Conservation (phyloP, 2,113 vertebrate species). For the Zosterops japonicus region DNA sequence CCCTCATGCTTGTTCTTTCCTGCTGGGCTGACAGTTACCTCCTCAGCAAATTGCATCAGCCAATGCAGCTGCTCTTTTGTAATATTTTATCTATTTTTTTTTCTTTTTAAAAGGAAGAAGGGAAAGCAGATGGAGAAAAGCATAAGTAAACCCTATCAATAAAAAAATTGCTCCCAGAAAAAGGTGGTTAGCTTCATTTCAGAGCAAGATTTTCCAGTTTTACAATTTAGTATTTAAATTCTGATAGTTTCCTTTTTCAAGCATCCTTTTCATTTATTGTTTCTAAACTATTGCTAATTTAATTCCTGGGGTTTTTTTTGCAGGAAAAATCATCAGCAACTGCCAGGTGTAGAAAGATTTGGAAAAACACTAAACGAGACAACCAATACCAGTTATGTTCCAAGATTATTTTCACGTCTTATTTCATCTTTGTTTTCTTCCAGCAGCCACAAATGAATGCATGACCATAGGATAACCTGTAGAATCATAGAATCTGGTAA, state of each 20-base stretch:
- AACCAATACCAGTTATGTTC: neutral
- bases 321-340: neutral
- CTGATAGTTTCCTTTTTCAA: neutral
- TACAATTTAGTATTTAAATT: neutral
- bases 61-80: neutral
- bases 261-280: neutral
- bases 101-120: neutral
- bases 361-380: neutral
- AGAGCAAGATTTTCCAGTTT: neutral
- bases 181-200: neutral
- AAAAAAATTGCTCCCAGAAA: neutral
- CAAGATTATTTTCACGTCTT: neutral
- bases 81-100: neutral
- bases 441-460: neutral
- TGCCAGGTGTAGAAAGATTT: neutral
- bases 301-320: neutral
- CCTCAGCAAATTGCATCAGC: neutral
- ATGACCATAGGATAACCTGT: neutral
- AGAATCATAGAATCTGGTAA: neutral
- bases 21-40: neutral
- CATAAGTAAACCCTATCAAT: fast-evolving
- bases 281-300: neutral
- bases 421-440: neutral
- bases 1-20: neutral
- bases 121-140: neutral